These are phyloP conservation scores for Idaea dimidiata DNA, from an alignment of 2,888 invertebrate species.

Conservation along the genomic window DNA sequence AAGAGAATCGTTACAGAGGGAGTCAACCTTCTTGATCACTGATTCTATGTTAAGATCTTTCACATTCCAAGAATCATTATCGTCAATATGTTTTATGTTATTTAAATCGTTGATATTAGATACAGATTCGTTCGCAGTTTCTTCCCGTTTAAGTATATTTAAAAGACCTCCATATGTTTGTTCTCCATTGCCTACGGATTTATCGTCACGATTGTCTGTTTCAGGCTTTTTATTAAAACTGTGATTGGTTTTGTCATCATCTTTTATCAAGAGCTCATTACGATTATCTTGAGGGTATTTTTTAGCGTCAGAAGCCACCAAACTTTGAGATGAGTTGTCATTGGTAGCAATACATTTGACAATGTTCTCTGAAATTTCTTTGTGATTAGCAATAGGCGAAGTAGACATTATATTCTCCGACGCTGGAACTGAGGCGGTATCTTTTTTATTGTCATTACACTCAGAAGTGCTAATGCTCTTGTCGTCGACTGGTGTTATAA, in stretches of 20 bases:
- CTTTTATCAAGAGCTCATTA: neutral
- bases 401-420: neutral
- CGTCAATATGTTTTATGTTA: constrained; percentile 59
- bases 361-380: no score
- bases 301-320: no score
- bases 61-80: constrained; percentile 88
- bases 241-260: neutral
- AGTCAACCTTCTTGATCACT: constrained; percentile 89
- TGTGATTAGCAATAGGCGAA: no score
- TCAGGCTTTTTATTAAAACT: no score
- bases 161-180: no score
- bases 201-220: no score
- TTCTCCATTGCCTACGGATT: no score
- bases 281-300: no score
- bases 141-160: constrained; percentile 6
- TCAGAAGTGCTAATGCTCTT: constrained; percentile 20
- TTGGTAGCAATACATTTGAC: no score
- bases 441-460: constrained; percentile 28
- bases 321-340: no score
- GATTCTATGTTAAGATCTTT: constrained; percentile 91
- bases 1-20: constrained; percentile 77
- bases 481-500: constrained; percentile 35
- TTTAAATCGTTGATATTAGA: constrained; percentile 47
- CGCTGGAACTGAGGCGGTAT: constrained; percentile 6
- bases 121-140: constrained; percentile 15